phyloP scores from a whole-genome alignment of 2,888 invertebrate species.

The Nomada ruficornis region DNA sequence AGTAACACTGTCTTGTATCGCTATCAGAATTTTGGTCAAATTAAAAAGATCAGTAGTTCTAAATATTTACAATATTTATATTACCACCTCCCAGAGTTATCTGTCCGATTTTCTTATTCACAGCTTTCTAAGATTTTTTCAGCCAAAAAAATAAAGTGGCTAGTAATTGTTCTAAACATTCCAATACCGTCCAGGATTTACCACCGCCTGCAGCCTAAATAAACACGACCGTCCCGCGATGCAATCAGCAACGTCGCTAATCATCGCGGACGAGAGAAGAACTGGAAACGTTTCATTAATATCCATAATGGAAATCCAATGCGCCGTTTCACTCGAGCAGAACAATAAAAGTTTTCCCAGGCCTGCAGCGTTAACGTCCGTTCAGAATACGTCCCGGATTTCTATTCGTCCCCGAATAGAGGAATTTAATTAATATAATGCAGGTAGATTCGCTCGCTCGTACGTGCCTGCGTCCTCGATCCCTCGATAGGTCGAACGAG shows the following conservation, averaged over 20 bases:
- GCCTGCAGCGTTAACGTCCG: neutral
- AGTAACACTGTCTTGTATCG: too few relatives aligned
- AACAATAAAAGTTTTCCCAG: neutral
- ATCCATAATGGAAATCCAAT: conserved; percentile 24
- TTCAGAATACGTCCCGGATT: neutral
- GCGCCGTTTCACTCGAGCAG: neutral
- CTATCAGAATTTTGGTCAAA: neutral
- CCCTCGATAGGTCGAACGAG: conserved; percentile 29
- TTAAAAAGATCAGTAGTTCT: neutral
- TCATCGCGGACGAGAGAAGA: neutral
- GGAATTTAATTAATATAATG: conserved; percentile 55
- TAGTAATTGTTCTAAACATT: too few relatives aligned
- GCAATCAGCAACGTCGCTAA: neutral
- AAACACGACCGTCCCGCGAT: neutral
- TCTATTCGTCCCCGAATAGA: neutral
- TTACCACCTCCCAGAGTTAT: too few relatives aligned
- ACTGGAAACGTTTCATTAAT: conserved; percentile 18
- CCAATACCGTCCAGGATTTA: too few relatives aligned
- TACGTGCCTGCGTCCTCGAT: conserved; percentile 8
- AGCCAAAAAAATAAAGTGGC: too few relatives aligned
- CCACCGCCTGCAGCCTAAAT: too few relatives aligned
- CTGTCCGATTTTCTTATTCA: too few relatives aligned
- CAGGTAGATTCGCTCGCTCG: neutral
- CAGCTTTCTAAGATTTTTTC: too few relatives aligned
- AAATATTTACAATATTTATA: neutral